phyloP scores from a whole-genome alignment of 2,797 vertebrate genomes.

The Brotula barbata region DNA sequence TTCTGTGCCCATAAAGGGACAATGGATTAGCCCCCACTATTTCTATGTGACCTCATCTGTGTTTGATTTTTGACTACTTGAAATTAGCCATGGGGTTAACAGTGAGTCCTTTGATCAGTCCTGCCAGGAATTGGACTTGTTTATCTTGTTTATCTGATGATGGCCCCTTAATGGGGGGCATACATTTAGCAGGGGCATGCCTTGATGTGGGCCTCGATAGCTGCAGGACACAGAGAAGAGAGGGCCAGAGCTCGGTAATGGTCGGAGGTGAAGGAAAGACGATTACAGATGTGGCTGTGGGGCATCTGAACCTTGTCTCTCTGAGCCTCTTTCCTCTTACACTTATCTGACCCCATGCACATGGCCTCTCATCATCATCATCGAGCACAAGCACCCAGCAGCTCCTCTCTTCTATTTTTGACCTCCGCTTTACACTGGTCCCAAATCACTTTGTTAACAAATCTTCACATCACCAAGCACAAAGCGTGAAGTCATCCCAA shows the following conservation, averaged over 20 bases:
- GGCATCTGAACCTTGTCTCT: slow-evolving; percentile 71
- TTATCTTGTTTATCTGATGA: slow-evolving; percentile 84
- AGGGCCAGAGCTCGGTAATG: slow-evolving; percentile 64
- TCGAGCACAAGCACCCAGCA: slow-evolving; percentile 30
- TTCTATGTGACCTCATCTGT: slow-evolving; percentile 77
- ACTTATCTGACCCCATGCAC: slow-evolving; percentile 70
- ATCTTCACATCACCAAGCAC: no score
- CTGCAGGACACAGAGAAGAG: slow-evolving; percentile 68
- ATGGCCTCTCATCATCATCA: slow-evolving; percentile 56
- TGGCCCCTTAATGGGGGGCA: slow-evolving; percentile 75
- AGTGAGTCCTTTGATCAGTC: slow-evolving; percentile 77
- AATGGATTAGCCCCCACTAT: slow-evolving; percentile 47
- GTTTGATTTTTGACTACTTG: slow-evolving; percentile 77
- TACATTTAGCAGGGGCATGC: slow-evolving; percentile 69
- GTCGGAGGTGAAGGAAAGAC: slow-evolving; percentile 75
- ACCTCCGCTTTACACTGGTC: background rate
- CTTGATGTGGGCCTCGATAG: slow-evolving; percentile 77
- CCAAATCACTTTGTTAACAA: background rate
- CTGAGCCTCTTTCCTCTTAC: slow-evolving; percentile 56
- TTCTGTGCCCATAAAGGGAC: slow-evolving; percentile 61
- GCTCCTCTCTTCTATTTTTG: slow-evolving; percentile 32
- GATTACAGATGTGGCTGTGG: slow-evolving; percentile 76
- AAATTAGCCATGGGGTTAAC: slow-evolving; percentile 77
- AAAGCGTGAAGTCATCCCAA: no score
- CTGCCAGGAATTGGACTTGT: slow-evolving; percentile 79